Conservation (phyloP, 30 jellyfish, hydroid and myxozoan species). For the Chironex yamaguchii region DNA sequence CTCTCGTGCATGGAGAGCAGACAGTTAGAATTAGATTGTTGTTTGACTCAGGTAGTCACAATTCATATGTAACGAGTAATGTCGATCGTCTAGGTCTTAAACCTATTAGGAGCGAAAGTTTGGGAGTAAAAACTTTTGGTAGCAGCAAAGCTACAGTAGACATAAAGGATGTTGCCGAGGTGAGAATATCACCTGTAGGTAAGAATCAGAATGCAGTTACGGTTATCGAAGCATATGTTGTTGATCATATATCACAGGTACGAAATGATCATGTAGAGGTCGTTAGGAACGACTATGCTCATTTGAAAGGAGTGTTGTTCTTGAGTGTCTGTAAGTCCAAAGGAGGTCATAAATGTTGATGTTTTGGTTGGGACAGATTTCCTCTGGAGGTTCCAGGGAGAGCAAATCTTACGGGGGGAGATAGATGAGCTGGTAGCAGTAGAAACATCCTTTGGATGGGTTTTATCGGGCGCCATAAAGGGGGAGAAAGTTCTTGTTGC, state of each 20-base stretch:
- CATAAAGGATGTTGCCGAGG: neutral
- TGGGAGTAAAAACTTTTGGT: neutral
- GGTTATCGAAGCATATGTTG: neutral
- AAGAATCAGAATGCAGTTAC: neutral
- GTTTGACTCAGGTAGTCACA: conserved; percentile 62
- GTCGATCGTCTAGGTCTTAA: neutral
- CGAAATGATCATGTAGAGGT: no score
- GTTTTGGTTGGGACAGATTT: conserved; percentile 54
- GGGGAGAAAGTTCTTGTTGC: no score
- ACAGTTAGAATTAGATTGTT: conserved; percentile 48
- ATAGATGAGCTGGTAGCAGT: conserved; percentile 56
- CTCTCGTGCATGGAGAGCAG: conserved; percentile 59
- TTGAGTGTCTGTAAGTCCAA: no score
- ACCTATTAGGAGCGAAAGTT: neutral
- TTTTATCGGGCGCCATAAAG: neutral
- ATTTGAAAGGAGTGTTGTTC: no score
- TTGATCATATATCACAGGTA: neutral
- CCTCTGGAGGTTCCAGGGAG: conserved; percentile 35
- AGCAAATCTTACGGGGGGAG: conserved; percentile 31
- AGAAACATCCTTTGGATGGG: conserved; percentile 17
- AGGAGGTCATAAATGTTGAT: no score
- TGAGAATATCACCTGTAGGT: neutral
- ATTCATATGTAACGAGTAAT: conserved; percentile 32
- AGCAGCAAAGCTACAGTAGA: neutral
- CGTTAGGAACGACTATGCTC: no score